phyloP scores from a whole-genome alignment of 2,888 invertebrate species.

The Acleris literana region DNA sequence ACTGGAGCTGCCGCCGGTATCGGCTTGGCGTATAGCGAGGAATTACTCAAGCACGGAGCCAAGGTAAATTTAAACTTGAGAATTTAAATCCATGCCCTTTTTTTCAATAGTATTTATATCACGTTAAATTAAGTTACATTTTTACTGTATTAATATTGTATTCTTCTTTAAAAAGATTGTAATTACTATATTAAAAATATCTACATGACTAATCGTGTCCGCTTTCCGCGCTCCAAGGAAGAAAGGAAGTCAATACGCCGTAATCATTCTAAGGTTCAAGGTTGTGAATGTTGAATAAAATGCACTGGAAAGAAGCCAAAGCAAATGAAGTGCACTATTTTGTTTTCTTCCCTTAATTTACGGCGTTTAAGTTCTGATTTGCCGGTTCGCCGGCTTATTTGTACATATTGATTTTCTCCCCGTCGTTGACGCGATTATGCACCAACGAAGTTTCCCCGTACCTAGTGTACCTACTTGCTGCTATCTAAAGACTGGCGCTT shows the following conservation, averaged over 20 bases:
- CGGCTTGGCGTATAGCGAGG: conserved; percentile 88
- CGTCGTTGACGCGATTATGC: conserved; percentile 56
- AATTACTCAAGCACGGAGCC: conserved; percentile 88
- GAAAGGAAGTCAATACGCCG: conserved; percentile 38
- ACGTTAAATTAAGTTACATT: background rate
- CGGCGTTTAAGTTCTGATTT: background rate
- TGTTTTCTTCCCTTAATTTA: conserved; percentile 5
- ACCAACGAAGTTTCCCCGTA: conserved; percentile 40
- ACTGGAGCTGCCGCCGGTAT: conserved; percentile 90
- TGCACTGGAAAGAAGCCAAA: conserved; percentile 51
- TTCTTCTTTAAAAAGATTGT: too few relatives aligned
- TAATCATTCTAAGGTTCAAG: conserved; percentile 61
- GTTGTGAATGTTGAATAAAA: conserved; percentile 62
- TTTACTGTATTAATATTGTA: background rate
- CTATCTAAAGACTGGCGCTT: background rate
- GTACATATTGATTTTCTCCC: conserved; percentile 71
- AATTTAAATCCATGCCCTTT: background rate
- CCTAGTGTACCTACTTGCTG: too few relatives aligned
- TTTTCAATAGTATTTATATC: background rate
- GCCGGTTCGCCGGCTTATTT: conserved; percentile 48
- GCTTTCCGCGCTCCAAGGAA: conserved; percentile 29
- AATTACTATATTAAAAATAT: too few relatives aligned
- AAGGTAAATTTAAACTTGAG: conserved; percentile 78
- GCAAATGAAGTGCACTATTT: conserved; percentile 17
- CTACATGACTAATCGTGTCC: background rate